phyloP scores from a whole-genome alignment of 2,113 vertebrate species.

The Oncorhynchus masou region DNA sequence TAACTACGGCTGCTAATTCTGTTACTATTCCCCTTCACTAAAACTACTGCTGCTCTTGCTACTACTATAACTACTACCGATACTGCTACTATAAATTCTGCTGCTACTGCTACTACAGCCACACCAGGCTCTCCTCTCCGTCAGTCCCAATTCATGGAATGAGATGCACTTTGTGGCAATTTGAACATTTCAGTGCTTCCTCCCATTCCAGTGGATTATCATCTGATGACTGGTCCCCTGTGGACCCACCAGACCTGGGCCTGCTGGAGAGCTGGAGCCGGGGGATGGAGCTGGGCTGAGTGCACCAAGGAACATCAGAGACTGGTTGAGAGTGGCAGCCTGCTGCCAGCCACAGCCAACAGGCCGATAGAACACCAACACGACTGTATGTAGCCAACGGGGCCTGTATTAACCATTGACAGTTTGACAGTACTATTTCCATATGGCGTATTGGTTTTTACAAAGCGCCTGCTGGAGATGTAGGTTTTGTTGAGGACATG shows the following conservation, averaged over 20 bases:
- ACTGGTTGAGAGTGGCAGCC: slow-evolving; percentile 1
- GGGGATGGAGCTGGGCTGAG: neutral
- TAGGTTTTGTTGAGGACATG: neutral
- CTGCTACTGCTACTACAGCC: neutral
- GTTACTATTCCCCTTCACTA: too few relatives aligned
- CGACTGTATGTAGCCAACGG: neutral
- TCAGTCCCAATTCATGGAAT: slow-evolving; percentile 33
- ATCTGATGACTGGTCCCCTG: slow-evolving; percentile 14
- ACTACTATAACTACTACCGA: too few relatives aligned
- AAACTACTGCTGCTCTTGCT: too few relatives aligned
- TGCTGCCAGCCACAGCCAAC: neutral
- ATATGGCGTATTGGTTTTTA: neutral
- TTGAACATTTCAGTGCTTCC: slow-evolving; percentile 18
- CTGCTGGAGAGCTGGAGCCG: neutral
- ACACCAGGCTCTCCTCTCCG: slow-evolving; percentile 8
- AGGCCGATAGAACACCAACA: neutral
- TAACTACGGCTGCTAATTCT: too few relatives aligned
- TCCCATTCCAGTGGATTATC: slow-evolving; percentile 25
- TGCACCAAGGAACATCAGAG: neutral
- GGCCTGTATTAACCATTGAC: slow-evolving; percentile 15
- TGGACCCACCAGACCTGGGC: slow-evolving; percentile 1
- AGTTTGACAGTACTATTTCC: slow-evolving; percentile 18
- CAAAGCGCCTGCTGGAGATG: neutral
- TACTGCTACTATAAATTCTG: neutral
- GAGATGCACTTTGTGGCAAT: slow-evolving; percentile 34